phyloP scores from a whole-genome alignment of 1,140 invertebrate species.

The Odontomachus brunneus region DNA sequence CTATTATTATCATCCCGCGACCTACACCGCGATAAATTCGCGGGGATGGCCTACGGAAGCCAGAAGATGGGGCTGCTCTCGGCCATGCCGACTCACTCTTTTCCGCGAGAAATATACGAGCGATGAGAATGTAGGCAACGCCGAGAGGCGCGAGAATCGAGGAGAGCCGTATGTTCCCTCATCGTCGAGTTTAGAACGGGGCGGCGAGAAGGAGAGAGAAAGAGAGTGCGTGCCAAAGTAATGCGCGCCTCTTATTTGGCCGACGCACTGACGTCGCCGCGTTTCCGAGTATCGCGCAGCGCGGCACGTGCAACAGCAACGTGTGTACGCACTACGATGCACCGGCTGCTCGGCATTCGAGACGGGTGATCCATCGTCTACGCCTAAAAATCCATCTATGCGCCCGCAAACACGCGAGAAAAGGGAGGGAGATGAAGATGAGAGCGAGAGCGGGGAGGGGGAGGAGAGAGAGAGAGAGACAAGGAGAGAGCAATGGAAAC shows the following conservation, averaged over 20 bases:
- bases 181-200: slow-evolving; percentile 23
- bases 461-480: not conserved
- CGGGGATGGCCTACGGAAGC: slow-evolving; percentile 3
- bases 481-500: slow-evolving; percentile 49
- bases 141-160: not conserved
- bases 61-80: slow-evolving; percentile 3
- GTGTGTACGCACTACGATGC: slow-evolving; percentile 31
- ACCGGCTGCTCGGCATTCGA: slow-evolving; percentile 71
- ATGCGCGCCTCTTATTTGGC: slow-evolving; percentile 39
- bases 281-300: slow-evolving; percentile 67
- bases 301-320: slow-evolving; percentile 30
- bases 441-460: not conserved
- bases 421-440: not conserved
- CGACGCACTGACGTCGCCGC: slow-evolving; percentile 24
- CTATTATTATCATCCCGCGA: too few species aligned
- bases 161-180: slow-evolving; percentile 9
- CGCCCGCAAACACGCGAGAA: slow-evolving; percentile 28
- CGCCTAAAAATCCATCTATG: slow-evolving; percentile 77
- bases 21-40: slow-evolving; percentile 10
- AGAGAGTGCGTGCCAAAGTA: slow-evolving; percentile 57
- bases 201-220: too few species aligned
- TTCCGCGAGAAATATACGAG: slow-evolving; percentile 12
- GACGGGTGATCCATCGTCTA: slow-evolving; percentile 68
- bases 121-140: slow-evolving; percentile 4
- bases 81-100: not conserved